A percentile compares a stretch with the other conserved stretches of the same genome.
phyloP scores from a whole-genome alignment of 1,140 invertebrate genomes.

The Diabrotica virgifera region DNA sequence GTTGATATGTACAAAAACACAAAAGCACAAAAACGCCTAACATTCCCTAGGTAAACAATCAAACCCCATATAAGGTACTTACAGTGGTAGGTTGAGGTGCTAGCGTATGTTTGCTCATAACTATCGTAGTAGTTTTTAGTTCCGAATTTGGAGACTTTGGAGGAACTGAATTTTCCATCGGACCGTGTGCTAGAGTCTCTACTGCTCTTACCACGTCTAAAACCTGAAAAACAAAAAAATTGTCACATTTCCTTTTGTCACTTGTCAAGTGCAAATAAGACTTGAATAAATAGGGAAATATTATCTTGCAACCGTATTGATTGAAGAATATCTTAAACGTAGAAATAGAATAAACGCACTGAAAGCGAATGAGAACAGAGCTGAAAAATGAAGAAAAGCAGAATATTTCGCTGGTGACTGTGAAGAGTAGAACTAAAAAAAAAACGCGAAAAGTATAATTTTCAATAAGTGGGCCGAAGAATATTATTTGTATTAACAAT shows the following conservation, averaged over 20 bases:
- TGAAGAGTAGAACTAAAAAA: no score
- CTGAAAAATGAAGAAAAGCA: no score
- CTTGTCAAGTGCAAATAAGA: no score
- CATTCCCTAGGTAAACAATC: no score
- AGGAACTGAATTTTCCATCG: conserved; percentile 58
- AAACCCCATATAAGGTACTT: conserved; percentile 44
- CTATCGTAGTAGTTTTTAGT: conserved; percentile 88
- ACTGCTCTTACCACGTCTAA: conserved; percentile 85
- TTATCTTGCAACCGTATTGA: background rate
- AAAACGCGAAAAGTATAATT: no score
- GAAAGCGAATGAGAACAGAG: no score
- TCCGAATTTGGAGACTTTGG: conserved; percentile 74
- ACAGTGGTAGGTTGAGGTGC: conserved; percentile 60
- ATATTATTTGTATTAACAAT: no score
- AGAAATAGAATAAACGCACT: no score
- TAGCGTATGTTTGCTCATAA: conserved; percentile 89
- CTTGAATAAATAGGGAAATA: no score
- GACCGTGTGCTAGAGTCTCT: conserved; percentile 70
- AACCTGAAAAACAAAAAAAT: conserved; percentile 49
- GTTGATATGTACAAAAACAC: background rate
- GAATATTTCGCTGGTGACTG: no score
- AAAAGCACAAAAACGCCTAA: conserved; percentile 3
- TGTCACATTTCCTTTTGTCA: background rate
- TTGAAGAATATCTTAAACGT: no score
- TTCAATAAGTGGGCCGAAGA: no score